Evolutionary conservation across 2,888 invertebrate genomes (phyloP), one percentile per base, ranked within the genome.

Genomic region (Periphyllus acericola): DNA sequence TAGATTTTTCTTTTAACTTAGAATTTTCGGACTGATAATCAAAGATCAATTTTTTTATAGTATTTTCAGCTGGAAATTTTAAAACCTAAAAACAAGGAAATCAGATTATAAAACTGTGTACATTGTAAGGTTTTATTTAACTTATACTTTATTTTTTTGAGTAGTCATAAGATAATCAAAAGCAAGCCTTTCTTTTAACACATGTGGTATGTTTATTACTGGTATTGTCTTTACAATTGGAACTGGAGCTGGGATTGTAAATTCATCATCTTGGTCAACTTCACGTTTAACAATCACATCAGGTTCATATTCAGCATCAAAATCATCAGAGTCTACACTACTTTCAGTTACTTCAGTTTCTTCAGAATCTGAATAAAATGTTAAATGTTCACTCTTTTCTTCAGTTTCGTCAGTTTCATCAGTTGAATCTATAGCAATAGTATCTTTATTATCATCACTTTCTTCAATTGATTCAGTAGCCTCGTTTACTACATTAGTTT

Each of bases 211-310:
- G 2, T 74, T 25, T n/a, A 87, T 55, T 25, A 40, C n/a, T 40
- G 60, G 74, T 74, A n/a, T 40, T 60, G 19, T 80, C 80, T 29
- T 86, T 86, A 25, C n/a, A 25, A 80, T 60, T 32, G 80, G 80
- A 25, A 80, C 60, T 17, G 80, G 80, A 25, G 80, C 60, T 40
- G 80, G 80, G n/a, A 79, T 36, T 40, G 29, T 55, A 80, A 80
- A 80, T 72, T 14, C 6, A 72, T 6, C 34, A 40, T 81, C n/a
- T 17, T 25, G 21, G 6, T 25, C 32, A 36, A 5, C 29, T 68
- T 66, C 19, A 68, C 2, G 14, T 32, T 11, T 11, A 29, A 66
- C n/a, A 21, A 32, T 78, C 40, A 3, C 17, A 32, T 82, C 46
- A 46, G 5, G 17, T 78, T 34, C 34, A 34, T n/a, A 66, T 32